phyloP scores from a whole-genome alignment of 1,140 invertebrate genomes.

The Leguminivora glycinivorella region DNA sequence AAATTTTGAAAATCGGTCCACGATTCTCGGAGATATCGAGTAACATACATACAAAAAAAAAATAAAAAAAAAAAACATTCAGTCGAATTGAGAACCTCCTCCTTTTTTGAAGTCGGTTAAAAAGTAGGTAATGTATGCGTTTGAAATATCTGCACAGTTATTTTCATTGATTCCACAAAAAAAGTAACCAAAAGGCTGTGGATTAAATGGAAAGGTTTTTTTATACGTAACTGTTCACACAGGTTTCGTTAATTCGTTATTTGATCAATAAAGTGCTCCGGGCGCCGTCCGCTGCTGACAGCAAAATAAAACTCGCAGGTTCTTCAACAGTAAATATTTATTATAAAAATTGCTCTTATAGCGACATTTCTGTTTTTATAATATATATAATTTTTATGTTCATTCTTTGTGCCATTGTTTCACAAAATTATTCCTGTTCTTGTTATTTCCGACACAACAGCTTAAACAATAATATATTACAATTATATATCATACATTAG shows the following conservation, averaged over 20 bases:
- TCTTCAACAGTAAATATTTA: slow-evolving; percentile 79
- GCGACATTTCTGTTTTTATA: slow-evolving; percentile 78
- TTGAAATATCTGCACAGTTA: not conserved
- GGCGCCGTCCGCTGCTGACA: slow-evolving; percentile 4
- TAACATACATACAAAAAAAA: too few relatives aligned
- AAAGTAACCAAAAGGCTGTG: not conserved
- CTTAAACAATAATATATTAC: slow-evolving; percentile 79
- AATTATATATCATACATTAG: slow-evolving; percentile 71
- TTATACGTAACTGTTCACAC: slow-evolving; percentile 13
- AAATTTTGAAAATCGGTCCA: too few relatives aligned
- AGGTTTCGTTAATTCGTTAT: slow-evolving; percentile 20
- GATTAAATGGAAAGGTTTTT: slow-evolving; percentile 24
- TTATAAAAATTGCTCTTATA: slow-evolving; percentile 80
- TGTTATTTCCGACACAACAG: slow-evolving; percentile 77
- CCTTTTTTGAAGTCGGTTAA: too few relatives aligned
- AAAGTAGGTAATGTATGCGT: too few relatives aligned
- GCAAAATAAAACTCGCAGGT: slow-evolving; percentile 55
- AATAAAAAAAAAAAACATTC: too few relatives aligned
- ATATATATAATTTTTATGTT: slow-evolving; percentile 79
- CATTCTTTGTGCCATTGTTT: slow-evolving; percentile 78
- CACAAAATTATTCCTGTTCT: slow-evolving; percentile 79
- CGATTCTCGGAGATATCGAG: too few relatives aligned
- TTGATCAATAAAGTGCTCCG: slow-evolving; percentile 26
- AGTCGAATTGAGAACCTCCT: too few relatives aligned
- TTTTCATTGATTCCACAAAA: not conserved